A percentile compares a stretch with the other conserved stretches of the same genome.
These are phyloP conservation scores for Calephelis perditalis DNA, from an alignment of 2,888 invertebrate species.

Conservation along the genomic window DNA sequence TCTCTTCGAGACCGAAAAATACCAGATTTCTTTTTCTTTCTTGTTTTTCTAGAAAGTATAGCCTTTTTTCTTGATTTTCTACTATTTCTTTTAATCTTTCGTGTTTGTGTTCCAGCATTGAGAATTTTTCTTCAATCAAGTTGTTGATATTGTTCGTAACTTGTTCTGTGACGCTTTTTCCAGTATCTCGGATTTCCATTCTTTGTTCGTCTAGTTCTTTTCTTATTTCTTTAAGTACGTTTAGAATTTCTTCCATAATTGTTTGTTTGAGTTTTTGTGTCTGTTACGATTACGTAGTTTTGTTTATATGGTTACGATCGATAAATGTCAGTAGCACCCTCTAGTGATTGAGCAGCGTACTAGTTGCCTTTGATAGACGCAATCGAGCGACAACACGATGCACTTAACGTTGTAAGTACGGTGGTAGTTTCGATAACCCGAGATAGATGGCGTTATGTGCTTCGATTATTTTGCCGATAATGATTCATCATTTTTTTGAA, in stretches of 20 bases:
- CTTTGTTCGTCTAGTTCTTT: constrained; percentile 13
- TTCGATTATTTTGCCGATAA: no score
- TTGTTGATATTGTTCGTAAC: constrained; percentile 22
- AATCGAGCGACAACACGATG: no score
- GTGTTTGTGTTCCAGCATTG: not conserved
- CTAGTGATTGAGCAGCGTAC: no score
- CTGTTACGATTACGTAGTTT: no score
- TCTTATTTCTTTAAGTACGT: constrained; percentile 16
- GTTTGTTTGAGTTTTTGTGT: no score
- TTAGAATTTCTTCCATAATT: constrained; percentile 13
- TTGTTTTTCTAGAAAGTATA: constrained; percentile 20
- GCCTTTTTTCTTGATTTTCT: constrained; percentile 12
- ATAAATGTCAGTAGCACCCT: no score
- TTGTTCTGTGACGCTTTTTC: constrained; percentile 17
- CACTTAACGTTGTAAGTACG: no score
- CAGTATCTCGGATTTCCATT: constrained; percentile 12
- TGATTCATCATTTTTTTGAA: no score
- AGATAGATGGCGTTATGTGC: no score
- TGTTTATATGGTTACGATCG: no score
- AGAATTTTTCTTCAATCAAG: constrained; percentile 15
- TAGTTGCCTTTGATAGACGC: no score
- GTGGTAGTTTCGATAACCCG: no score
- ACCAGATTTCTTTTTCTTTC: constrained; percentile 19
- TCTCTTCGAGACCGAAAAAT: constrained; percentile 14
- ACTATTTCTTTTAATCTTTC: constrained; percentile 11